These are phyloP conservation scores for Eubasilissa splendida DNA, from an alignment of 2,888 invertebrate genomes.

Conservation along the genomic window DNA sequence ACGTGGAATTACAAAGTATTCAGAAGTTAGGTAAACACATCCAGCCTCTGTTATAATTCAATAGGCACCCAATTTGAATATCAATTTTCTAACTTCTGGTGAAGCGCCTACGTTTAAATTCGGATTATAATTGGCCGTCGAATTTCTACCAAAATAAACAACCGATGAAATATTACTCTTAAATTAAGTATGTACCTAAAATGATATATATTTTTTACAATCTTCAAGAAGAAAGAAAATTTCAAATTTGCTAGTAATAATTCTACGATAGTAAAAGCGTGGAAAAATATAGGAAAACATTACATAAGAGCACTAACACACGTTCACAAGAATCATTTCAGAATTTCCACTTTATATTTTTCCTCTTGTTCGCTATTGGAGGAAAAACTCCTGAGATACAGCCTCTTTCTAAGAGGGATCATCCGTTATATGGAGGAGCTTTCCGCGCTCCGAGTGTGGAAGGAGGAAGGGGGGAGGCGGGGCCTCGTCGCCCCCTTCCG, in stretches of 20 bases:
- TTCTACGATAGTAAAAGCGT: background rate
- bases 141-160: too few species aligned
- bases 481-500: conserved; percentile 1
- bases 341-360: conserved; percentile 50
- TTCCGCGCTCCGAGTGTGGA: conserved; percentile 24
- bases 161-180: too few species aligned
- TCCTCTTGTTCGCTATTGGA: conserved; percentile 52
- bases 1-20: conserved; percentile 1
- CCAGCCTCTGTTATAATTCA: conserved; percentile 15
- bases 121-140: too few species aligned
- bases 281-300: conserved; percentile 12
- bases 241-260: background rate
- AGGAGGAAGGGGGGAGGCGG: conserved; percentile 15
- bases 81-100: conserved; percentile 1
- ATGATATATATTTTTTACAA: too few species aligned
- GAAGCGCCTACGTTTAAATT: background rate
- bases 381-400: conserved; percentile 54
- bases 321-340: conserved; percentile 30
- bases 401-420: conserved; percentile 51
- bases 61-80: background rate
- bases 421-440: conserved; percentile 41
- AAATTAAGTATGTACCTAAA: too few species aligned
- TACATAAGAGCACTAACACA: conserved; percentile 38
- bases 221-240: too few species aligned
- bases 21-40: conserved; percentile 18